Evolutionary conservation across 2,888 invertebrate species (phyloP).

Genomic region (Aspidiotus rigidus): DNA sequence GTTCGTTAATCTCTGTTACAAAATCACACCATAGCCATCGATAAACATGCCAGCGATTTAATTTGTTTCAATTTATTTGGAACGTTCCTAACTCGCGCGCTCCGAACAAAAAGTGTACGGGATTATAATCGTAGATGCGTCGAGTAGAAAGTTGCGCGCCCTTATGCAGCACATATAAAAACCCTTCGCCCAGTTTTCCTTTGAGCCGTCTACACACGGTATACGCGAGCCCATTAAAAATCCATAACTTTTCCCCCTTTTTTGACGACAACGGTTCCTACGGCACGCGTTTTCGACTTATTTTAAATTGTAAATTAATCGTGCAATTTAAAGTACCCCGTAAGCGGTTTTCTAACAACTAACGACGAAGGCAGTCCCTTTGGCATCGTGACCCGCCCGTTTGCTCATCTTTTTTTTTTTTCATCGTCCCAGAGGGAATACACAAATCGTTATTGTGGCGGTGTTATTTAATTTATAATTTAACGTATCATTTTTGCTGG

Average conservation of each 20-base stretch:
- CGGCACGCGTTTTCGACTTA: slow-evolving; percentile 1
- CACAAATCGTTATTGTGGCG: background rate
- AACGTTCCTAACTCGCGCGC: too few species aligned
- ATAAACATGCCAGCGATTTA: too few species aligned
- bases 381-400: background rate
- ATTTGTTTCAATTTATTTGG: too few species aligned
- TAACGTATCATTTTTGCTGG: background rate
- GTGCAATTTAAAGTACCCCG: background rate
- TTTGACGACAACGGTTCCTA: background rate
- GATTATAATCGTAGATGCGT: too few species aligned
- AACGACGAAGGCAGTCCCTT: background rate
- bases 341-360: background rate
- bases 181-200: too few species aligned
- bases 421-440: background rate
- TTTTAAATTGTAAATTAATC: slow-evolving; percentile 4
- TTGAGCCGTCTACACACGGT: too few species aligned
- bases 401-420: background rate
- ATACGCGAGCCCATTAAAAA: background rate
- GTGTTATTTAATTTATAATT: slow-evolving; percentile 4
- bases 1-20: too few species aligned
- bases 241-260: background rate
- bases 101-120: too few species aligned
- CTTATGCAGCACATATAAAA: too few species aligned
- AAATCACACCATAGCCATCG: too few species aligned
- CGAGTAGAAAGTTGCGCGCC: too few species aligned